These are phyloP conservation scores for Hyles vespertilio DNA, from an alignment of 1,140 invertebrate species.

Conservation along the genomic window DNA sequence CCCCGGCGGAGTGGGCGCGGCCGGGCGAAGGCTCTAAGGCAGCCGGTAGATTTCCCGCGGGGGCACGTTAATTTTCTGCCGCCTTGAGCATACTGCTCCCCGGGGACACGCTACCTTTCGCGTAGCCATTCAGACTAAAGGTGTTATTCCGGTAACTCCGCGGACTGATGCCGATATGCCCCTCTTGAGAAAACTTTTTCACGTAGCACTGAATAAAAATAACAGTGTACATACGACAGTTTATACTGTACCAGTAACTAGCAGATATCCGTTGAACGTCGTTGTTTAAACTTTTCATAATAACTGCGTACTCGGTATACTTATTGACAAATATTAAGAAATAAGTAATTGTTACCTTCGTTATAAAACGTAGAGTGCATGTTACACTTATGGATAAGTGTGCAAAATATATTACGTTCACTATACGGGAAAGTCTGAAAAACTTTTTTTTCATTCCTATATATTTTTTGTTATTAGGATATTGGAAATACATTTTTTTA, in stretches of 20 bases:
- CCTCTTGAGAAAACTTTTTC: conserved; percentile 51
- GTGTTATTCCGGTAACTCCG: conserved; percentile 69
- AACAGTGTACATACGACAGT: conserved; percentile 19
- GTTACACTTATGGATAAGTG: too few species aligned
- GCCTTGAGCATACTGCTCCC: conserved; percentile 82
- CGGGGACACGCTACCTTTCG: conserved; percentile 73
- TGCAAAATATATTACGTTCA: too few species aligned
- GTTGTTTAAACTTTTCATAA: too few species aligned
- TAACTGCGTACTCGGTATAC: too few species aligned
- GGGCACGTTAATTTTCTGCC: conserved; percentile 83
- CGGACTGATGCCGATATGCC: conserved; percentile 55
- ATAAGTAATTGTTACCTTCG: too few species aligned
- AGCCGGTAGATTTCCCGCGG: conserved; percentile 78
- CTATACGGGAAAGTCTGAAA: too few species aligned
- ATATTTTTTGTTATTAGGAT: too few species aligned
- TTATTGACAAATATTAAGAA: too few species aligned
- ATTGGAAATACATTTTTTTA: too few species aligned
- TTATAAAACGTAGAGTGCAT: too few species aligned
- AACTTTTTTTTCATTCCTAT: too few species aligned
- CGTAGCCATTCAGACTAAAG: conserved; percentile 70
- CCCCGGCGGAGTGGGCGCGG: conserved; percentile 63
- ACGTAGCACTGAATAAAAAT: conserved; percentile 36
- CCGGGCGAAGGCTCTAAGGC: conserved; percentile 53
- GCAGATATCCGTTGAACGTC: too few species aligned
- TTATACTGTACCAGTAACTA: not conserved